Base-by-base conservation (phyloP, 2,797 vertebrate genomes). In the Acanthurus lineatus region DNA sequence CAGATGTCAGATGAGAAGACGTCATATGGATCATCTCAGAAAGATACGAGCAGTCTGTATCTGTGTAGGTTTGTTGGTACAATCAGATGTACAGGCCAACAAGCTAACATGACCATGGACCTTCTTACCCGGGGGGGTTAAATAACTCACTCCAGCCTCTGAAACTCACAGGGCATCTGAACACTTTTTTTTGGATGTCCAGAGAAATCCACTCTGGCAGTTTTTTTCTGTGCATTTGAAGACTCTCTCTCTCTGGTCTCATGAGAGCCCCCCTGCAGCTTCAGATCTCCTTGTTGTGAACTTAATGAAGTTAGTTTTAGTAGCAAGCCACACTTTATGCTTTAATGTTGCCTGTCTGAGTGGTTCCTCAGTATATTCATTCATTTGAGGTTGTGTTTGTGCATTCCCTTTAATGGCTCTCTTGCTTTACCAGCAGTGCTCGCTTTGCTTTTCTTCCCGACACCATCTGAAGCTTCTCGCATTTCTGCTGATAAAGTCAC, bases 261-360 rank as follows among this genome's bases (percentile, higher is more conserved):
- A n/a, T 32, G 65, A 62, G 69, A 71, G 25, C 16, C 12, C 16
- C 65, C 35, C 12, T n/a, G 0, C 20, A 17, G 57, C 77, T 57
- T 74, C 61, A 77, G 42, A 77, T 70, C 62, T 67, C 64, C 74
- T 73, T 68, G 44, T 69, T 73, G 70, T 65, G 44, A 73, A 65
- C 76, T 63, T 81, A 83, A 88, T 82, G 66, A 83, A 69, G 81
- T 87, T 85, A 68, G 58, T 52, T 76, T 88, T 65, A 77, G 79
- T 58, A 60, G 52, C 81, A 73, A 76, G 22, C 79, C 56, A 70
- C 77, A 63, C 58, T 76, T 64, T 25, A 42, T n/a, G 17, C 86
- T 79, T 83, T 76, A 83, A 77, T 75, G 74, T 25, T 73, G 48
- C 56, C 67, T 59, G 70, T 64, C 59, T 76, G 35, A 77, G 77